Conservation (phyloP, 2,113 vertebrate genomes). For the Datnioides undecimradiatus region DNA sequence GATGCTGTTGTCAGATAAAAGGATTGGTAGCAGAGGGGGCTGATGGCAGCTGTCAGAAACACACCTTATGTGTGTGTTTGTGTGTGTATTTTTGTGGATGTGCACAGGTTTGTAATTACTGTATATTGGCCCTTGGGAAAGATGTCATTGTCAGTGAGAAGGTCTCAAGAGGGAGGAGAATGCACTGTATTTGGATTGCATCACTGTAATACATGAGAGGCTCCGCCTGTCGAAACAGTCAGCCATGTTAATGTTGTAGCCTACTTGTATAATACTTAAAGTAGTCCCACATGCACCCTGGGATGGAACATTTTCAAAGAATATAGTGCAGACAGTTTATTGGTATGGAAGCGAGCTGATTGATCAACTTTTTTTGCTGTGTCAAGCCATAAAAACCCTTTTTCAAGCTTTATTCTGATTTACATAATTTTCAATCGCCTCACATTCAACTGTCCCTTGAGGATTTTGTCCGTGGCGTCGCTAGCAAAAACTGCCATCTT, state of each 20-base stretch:
- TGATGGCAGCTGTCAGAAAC: conserved; percentile 48
- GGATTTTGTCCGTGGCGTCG: background rate
- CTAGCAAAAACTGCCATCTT: background rate
- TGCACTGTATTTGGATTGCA: conserved; percentile 27
- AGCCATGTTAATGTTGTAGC: conserved; percentile 1
- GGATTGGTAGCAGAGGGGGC: conserved; percentile 34
- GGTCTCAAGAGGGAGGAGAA: conserved; percentile 16
- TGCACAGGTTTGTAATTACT: conserved; percentile 48
- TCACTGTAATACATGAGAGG: conserved; percentile 5
- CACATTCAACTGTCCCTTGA: background rate
- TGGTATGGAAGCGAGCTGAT: no score
- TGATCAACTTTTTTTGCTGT: background rate
- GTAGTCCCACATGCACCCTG: background rate
- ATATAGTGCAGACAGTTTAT: background rate
- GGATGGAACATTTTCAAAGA: background rate
- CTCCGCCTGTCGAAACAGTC: background rate
- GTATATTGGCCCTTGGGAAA: conserved; percentile 34
- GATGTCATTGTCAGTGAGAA: conserved; percentile 32
- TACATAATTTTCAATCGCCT: conserved; percentile 19
- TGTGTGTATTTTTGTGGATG: background rate
- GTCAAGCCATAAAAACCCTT: background rate
- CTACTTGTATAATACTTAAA: background rate
- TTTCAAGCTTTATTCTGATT: background rate
- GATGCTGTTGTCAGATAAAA: conserved; percentile 63
- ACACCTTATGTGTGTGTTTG: background rate